Evolutionary conservation across 2,113 vertebrate species (phyloP), one percentile per base, ranked within the genome.

Genomic region (Acrocephalus kingi): DNA sequence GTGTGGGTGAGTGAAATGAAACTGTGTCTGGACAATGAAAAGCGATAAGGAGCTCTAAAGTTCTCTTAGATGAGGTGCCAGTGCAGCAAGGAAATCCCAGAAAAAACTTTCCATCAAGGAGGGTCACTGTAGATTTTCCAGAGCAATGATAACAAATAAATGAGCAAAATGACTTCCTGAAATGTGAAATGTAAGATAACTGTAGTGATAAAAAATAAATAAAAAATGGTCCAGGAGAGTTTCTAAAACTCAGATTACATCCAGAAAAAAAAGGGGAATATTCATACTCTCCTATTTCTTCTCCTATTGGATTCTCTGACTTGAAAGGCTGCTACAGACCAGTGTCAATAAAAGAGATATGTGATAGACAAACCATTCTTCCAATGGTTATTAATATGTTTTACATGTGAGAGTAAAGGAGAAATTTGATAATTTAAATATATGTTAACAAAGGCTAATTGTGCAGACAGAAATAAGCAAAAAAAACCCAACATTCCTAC

Each of bases 21-120:
- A 94, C 63, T 84, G 63, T 84, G 49, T 71, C 84, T 90, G 63
- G 69, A 80, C 48, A 72, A 90, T 80, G 77, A 92, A 81, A 92
- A 97, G 89, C 0, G 3, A 49, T 64, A 85, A 72, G 52, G 15
- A 77, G 59, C 31, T 83, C 48, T 74, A 25, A 74, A 91, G 39
- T 85, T 91, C 62, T 55, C 35, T 69, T 45, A 91, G 46, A 74
- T 84, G 52, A 82, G 56, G 58, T 75, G 56, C 37, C 51, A 52
- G 17, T 21, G 19, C 39, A 52, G 25, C 18, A 63, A 67, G 55
- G 52, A 92, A 94, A 94, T 39, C 6, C 18, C 9, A 9, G 48
- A 20, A 30, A 49, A 87, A 79, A 17, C 15, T 81, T 83, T 69
- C 9, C 2, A 15, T 74, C 55, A 76, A 64, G 23, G 22, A 87